Conservation (phyloP, 2,113 vertebrate species). For the Prinia subflava region DNA sequence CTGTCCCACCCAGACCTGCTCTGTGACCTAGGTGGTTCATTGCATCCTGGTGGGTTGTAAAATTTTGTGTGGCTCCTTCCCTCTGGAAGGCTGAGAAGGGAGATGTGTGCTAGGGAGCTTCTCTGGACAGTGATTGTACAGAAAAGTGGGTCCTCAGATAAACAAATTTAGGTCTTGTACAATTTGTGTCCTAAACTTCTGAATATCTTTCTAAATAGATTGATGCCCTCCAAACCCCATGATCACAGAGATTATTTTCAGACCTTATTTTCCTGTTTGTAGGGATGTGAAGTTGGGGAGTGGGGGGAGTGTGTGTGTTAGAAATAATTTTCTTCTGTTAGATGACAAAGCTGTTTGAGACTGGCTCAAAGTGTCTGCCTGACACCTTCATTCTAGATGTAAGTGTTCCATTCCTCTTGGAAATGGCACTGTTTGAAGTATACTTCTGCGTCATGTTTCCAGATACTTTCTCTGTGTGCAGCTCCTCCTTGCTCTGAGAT, state of each 20-base stretch:
- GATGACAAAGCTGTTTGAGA: not conserved
- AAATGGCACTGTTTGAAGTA: not conserved
- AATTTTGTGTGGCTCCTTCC: not conserved
- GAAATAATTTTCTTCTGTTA: not conserved
- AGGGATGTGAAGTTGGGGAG: not conserved
- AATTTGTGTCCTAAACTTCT: not conserved
- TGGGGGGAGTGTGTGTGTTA: fast-evolving
- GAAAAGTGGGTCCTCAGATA: not conserved
- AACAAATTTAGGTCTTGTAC: not conserved
- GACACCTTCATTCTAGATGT: fast-evolving
- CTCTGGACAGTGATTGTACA: fast-evolving
- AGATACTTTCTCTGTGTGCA: not conserved
- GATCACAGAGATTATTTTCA: not conserved
- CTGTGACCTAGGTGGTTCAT: not conserved
- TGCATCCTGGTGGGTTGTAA: not conserved
- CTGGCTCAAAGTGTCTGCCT: not conserved
- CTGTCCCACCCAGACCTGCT: not conserved
- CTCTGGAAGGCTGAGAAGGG: not conserved
- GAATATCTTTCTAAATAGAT: not conserved
- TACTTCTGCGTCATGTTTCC: not conserved
- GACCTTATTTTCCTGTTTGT: not conserved
- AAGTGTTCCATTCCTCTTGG: not conserved
- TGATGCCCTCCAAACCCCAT: not conserved
- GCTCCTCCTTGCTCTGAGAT: not conserved
- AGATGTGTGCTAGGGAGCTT: not conserved